Base-by-base conservation (phyloP, 1,140 invertebrate species). In the Rhynchophorus ferrugineus region DNA sequence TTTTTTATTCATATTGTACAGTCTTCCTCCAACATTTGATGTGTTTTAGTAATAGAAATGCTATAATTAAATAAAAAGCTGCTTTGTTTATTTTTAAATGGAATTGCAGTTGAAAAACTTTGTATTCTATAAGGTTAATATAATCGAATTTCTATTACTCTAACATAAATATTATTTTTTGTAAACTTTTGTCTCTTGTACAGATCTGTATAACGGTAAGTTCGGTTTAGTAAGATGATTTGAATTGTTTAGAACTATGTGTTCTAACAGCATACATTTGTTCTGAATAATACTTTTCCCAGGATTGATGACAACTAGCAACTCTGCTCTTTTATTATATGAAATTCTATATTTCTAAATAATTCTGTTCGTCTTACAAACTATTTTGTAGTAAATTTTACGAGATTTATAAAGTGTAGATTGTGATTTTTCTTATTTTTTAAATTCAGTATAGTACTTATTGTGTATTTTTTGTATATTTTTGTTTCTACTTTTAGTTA, bases 401-500 rank as follows among this genome's bases (percentile, higher is more conserved):
- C 35, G 37, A 38, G 45, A 36, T n/a, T 47, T 44, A n/a, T 44
- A 44, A 37, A 19, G 37, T 42, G 24, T 49, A 47, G 44, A 21
- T 43, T 44, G 51, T 53, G 50, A 53, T 53, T 53, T 53, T 50
- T 11, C 21, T 50, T 38, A 2, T 53, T 53, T 46, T 45, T 53
- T 46, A 39, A 29, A 45, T 46, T 53, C 19, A 17, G 50, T 53
- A 53, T 42, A 45, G 13, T 44, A 49, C 38, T 49, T 42, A 53
- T 44, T 33, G 50, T 53, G 50, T 53, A 53, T 53, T 53, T 53
- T 46, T 20, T 53, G 50, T 53, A 41, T 16, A 54, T 48, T 48
- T 54, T 54, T 54, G 51, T 54, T 54, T 43, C 45, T 54, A 47
- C 35, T 41, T 52, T 54, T 47, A 33, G 42, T 54, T 54, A 19